Evolutionary conservation across 1,140 invertebrate species (phyloP), one percentile per base, ranked within the genome.

Genomic region (Chrysopa pallens): DNA sequence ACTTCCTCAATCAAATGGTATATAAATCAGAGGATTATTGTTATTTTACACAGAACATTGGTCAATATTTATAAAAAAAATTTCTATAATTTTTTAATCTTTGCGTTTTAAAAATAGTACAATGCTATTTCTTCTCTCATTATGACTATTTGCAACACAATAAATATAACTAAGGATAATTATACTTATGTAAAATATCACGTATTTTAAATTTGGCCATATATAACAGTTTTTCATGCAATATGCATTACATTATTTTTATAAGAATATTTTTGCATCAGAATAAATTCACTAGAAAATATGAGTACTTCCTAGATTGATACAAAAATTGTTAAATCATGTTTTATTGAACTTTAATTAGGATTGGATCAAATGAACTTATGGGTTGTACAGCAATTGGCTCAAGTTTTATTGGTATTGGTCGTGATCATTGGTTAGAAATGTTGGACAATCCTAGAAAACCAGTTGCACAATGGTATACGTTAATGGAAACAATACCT

Each of bases 341-440:
- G n/a, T 35, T 35, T 35, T n/a, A 35, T 35, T 35, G 8, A 35
- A 35, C n/a, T 35, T 35, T n/a, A 35, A 35, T n/a, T n/a, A 85
- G 86, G 55, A 85, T 91, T 50, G 84, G 85, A 7, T 76, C 80
- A 17, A 87, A 90, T 56, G 86, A 90, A 55, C 62, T 89, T 36
- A 83, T 90, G 67, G 86, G 86, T 6, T 85, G 80, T 55, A 78
- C 78, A 23, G 80, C 77, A 4, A 78, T 90, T 40, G 86, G 86
- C 1, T 75, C 79, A 1, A 73, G 69, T 40, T 74, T 79, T 49
- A 78, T 83, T 40, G 83, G 84, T 11, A 71, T 82, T 8, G 86
- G 85, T 3, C 70, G 81, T 37, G 83, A 89, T 54, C 87, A 92
- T 56, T 92, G 88, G 88, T 67, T 80, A 41, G 81, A 87, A 59